Base-by-base conservation (phyloP, 2,888 invertebrate species). In the Sminthurinus aureus region DNA sequence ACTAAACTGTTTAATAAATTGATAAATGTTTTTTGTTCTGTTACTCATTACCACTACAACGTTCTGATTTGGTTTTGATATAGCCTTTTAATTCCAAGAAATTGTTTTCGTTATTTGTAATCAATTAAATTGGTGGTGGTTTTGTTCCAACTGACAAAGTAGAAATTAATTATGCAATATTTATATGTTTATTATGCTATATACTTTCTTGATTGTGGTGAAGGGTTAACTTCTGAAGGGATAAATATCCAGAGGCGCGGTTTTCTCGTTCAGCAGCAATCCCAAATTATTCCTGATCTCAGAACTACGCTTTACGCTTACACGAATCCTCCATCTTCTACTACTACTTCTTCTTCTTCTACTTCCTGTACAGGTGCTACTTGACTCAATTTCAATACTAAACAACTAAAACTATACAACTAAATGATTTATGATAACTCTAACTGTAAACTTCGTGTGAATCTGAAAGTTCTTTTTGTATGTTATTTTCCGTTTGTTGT, bases 301-400 rank as follows among this genome's bases (percentile, higher is more conserved):
- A 88, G 89, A 87, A 86, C 89, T 87, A 87, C 89, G 85, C 87
- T 89, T 88, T 86, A 89, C 86, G 85, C 86, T 82, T 86, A 87
- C 87, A 84, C 86, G 86, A 85, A 85, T 87, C 84, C 86, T 83
- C 83, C 85, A 52, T 79, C 85, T 64, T 84, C 85, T 79, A 38
- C 38, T 79, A 38, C 38, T 38, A 38, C 38, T 38, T 74, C 80
- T 77, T 79, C 79, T 83, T 84, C 87, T 85, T 67, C 87, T 86
- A 85, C 86, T 84, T 71, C 81, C 78, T 71, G 66, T 82, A 82
- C 87, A 87, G 87, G 87, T 87, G 87, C 83, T 87, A 83, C 83
- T 79, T 58, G 74, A 83, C 58, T 83, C 52, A 73, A 83, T 76
- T 83, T 80, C 81, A 81, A 85, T 76, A 77, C 74, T 82, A 82